Base-by-base conservation (phyloP, 2,113 vertebrate species). In the Opisthocomus hoazin region DNA sequence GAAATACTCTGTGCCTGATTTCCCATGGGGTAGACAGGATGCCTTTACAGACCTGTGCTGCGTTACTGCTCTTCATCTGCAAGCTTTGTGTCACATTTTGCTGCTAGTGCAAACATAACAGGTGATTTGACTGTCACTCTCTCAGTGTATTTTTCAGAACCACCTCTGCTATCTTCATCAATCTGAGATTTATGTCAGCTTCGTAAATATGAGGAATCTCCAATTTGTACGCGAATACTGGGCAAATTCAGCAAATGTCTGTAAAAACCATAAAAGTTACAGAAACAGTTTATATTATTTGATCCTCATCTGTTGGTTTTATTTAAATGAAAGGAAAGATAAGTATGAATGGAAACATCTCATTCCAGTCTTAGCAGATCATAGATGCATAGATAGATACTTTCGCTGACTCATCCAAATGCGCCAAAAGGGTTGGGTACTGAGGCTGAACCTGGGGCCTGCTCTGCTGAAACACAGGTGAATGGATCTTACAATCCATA, bases 91-190 rank as follows among this genome's bases (percentile, higher is more conserved):
- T 74, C 76, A 75, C 76, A 6, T 71, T 74, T 86, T 34, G 37
- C 69, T 91, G n/a, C 41, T 77, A 45, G 58, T 63, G 66, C 78
- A 96, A 96, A 61, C 83, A 50, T 10, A 73, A 27, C 84, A 90
- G 91, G 93, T 57, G 75, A 89, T 45, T 82, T 69, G 92, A 65
- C 94, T 96, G 46, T 77, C 78, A 7, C 75, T 91, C 91, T 73
- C 90, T 66, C 79, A 56, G 58, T 50, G 39, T 83, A 21, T 53
- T 84, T 89, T 92, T 94, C 85, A 93, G 66, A 93, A 86, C 46
- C 71, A 86, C 88, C 68, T 80, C 93, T 94, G 80, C 87, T 84
- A 1, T 80, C 76, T 88, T 90, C 54, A 63, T 34, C 84, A 78
- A 23, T 77, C 46, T 65, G 37, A 95, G 68, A 85, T 37, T 76